Evolutionary conservation across 2,797 vertebrate genomes (phyloP), one percentile per base, ranked within the genome.

Genomic region (Rhinoraja longicauda): DNA sequence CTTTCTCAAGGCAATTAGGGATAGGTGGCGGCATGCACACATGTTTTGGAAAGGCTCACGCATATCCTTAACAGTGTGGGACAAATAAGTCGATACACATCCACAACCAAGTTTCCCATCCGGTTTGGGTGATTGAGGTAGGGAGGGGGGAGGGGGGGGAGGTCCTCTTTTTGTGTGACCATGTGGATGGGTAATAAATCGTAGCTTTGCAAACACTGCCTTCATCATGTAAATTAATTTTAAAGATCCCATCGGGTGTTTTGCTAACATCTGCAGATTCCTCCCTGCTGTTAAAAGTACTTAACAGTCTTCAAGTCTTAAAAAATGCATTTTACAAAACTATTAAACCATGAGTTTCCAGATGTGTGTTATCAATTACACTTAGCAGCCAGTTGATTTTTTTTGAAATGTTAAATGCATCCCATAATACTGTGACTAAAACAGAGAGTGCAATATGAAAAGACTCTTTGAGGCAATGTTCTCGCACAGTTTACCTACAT

Each of bases 311-410:
- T 45, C 45, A 45, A 45, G 45, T 45, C 45, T 45, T 45, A 57
- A 88, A 84, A 36, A 64, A 88, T 88, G n/a, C 39, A 75, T 75
- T 75, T 92, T 72, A 75, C 72, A 57, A 17, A 92, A 92, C 70
- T 75, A 57, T 26, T 92, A 53, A 92, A 92, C 90, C 10, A 29
- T 17, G 39, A 73, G 70, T 29, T 73, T 29, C 67, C 70, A 75
- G 70, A 26, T 73, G 90, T 91, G 39, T 70, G 72, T 5, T 79
- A 72, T 73, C 70, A 73, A 92, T 53, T 45, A 24, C 26, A 92
- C 21, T 92, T 53, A 29, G 39, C 32, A 91, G 39, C 26, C 24
- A 26, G 90, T 17, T 72, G 90, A 88, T 64, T 73, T 91, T 91
- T 45, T 36, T 24, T 26, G 70, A 72, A 91, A 67, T 90, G 59